Evolutionary conservation across 2,888 invertebrate genomes (phyloP), one percentile per base, ranked within the genome.

Genomic region (Drosophila ustulata): DNA sequence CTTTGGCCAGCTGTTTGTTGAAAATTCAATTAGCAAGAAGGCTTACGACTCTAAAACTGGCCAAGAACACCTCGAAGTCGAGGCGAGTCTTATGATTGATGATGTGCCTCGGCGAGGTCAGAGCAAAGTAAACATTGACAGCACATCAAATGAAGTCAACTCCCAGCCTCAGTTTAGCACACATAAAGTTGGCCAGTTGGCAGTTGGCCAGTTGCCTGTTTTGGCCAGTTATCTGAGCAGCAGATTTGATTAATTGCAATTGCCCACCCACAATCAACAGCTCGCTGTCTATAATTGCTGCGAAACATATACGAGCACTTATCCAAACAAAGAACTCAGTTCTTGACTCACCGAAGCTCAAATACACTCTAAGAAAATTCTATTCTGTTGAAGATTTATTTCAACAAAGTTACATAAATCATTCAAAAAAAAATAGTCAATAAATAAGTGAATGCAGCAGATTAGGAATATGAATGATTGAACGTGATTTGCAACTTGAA

Each of bases 181-280:
- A 53, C 30, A 30, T 30, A 1, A 30, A 43, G 55, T 30, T 30
- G 55, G 18, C 66, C 28, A 51, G 65, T 64, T 57, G 52, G 51
- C 55, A 59, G 50, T 66, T 61, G 61, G 56, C 63, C 71, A 53
- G 75, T 55, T 78, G 79, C 75, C 82, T 71, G 55, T 18, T 18
- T 66, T 61, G 61, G 63, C 66, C 71, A 53, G 75, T 55, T 78
- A 82, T 77, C 82, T 71, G 55, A 50, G 46, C 51, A 61, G 52
- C 71, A 75, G 83, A 80, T 86, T 80, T 85, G 85, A 85, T 85
- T 85, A 86, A 85, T 88, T 47, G 70, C 45, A 49, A 25, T 26
- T 52, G 78, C 67, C 85, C 88, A 88, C 85, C 80, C 85, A 82
- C 78, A 71, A 64, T 59, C 78, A 72, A 49, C 67, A 50, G 63